Conservation (phyloP, 2,888 invertebrate genomes). For the Oscheius onirici region DNA sequence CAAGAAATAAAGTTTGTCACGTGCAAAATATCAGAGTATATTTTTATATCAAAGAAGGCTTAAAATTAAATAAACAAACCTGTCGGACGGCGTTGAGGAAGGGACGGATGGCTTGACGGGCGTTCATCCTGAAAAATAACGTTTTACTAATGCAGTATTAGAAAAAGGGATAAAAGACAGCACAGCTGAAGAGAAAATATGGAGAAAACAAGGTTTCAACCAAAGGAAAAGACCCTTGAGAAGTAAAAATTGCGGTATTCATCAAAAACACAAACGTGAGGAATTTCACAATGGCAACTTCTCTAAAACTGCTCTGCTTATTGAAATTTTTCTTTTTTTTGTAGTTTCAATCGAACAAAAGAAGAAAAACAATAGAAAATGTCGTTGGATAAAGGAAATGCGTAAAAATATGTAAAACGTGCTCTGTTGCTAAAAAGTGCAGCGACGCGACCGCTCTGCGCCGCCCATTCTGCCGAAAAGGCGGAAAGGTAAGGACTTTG, state of each 20-base stretch:
- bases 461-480: not conserved
- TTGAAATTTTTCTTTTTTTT: no score
- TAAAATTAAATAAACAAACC: conserved; percentile 1
- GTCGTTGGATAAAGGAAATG: not conserved
- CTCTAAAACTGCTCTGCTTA: no score
- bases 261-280: not conserved
- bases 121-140: conserved; percentile 44
- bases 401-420: not conserved
- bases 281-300: no score
- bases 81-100: conserved; percentile 51
- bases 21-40: no score
- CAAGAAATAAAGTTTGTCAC: no score
- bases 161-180: not conserved
- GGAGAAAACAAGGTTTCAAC: not conserved
- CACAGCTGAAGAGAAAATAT: not conserved
- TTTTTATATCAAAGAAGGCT: not conserved
- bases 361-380: not conserved
- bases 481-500: not conserved
- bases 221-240: not conserved
- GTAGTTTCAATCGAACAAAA: not conserved
- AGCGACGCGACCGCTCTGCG: conserved; percentile 17
- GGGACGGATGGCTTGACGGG: conserved; percentile 55
- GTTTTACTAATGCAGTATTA: not conserved
- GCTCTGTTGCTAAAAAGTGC: not conserved
- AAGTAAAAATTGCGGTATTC: not conserved